Evolutionary conservation across 2,888 invertebrate species (phyloP).

Genomic region (Xanthostigma xanthostigma): DNA sequence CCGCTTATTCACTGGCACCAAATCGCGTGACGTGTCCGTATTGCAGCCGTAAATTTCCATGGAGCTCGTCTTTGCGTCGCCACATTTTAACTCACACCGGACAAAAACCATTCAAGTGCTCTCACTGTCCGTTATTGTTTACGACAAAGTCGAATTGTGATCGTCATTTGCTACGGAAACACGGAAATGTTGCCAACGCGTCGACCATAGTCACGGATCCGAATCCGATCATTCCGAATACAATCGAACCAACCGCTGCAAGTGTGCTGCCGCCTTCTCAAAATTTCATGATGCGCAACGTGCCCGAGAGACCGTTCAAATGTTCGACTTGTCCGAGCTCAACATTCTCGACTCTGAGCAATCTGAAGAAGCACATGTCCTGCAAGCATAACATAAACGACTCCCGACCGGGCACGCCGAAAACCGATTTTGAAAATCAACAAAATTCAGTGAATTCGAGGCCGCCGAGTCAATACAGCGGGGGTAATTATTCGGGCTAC

Average conservation of each 20-base stretch:
- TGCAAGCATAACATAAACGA: constrained; percentile 45
- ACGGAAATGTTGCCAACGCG: constrained; percentile 39
- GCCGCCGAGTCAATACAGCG: constrained; percentile 17
- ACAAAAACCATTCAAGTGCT: constrained; percentile 92
- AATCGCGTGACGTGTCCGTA: constrained; percentile 88
- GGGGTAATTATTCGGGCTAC: constrained; percentile 24
- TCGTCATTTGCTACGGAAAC: constrained; percentile 80
- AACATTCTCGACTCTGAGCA: constrained; percentile 65
- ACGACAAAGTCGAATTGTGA: constrained; percentile 97
- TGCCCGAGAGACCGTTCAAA: constrained; percentile 64
- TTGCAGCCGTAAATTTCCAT: constrained; percentile 88
- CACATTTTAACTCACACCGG: constrained; percentile 92
- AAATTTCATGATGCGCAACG: constrained; percentile 42
- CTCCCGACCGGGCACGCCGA: constrained; percentile 27
- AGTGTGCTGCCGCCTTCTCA: constrained; percentile 16
- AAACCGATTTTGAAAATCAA: constrained; percentile 9
- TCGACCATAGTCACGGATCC: constrained; percentile 11
- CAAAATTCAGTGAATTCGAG: constrained; percentile 19
- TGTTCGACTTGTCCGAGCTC: constrained; percentile 70
- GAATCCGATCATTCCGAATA: constrained; percentile 23
- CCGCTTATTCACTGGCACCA: constrained; percentile 89
- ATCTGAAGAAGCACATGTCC: constrained; percentile 62
- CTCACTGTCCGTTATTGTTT: constrained; percentile 82
- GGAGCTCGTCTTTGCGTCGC: constrained; percentile 89
- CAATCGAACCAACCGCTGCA: constrained; percentile 27